These are phyloP conservation scores for Tupaia chinensis DNA, from an alignment of 2,113 vertebrate species.

Conservation along the genomic window DNA sequence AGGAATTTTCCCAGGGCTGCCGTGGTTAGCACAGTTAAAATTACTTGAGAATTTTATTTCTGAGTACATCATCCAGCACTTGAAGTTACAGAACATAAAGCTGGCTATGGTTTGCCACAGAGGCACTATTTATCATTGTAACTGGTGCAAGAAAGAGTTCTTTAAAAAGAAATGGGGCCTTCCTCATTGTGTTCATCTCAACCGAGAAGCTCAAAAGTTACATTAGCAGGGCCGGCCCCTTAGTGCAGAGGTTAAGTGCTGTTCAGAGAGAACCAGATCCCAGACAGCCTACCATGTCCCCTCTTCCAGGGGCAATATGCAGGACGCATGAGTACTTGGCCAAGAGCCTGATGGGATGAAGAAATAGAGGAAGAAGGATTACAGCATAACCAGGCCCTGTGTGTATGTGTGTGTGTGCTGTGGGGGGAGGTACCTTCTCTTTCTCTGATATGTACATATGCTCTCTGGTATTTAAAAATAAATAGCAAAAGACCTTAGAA, in stretches of 20 bases:
- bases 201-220: neutral
- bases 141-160: neutral
- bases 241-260: no score
- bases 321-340: no score
- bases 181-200: neutral
- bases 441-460: no score
- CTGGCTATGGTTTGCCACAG: neutral
- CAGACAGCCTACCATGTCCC: no score
- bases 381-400: no score
- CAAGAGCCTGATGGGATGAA: no score
- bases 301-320: no score
- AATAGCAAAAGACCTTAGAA: neutral
- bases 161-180: neutral
- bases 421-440: no score
- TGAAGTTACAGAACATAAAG: neutral
- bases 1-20: neutral
- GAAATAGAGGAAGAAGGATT: no score
- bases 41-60: neutral
- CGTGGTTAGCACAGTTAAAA: neutral
- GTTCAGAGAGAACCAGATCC: no score
- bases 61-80: accelerated
- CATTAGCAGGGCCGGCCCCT: neutral
- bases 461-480: no score
- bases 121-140: neutral
- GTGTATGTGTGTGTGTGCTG: no score